Evolutionary conservation across 1,140 invertebrate genomes (phyloP).

Genomic region (Microplitis demolitor): DNA sequence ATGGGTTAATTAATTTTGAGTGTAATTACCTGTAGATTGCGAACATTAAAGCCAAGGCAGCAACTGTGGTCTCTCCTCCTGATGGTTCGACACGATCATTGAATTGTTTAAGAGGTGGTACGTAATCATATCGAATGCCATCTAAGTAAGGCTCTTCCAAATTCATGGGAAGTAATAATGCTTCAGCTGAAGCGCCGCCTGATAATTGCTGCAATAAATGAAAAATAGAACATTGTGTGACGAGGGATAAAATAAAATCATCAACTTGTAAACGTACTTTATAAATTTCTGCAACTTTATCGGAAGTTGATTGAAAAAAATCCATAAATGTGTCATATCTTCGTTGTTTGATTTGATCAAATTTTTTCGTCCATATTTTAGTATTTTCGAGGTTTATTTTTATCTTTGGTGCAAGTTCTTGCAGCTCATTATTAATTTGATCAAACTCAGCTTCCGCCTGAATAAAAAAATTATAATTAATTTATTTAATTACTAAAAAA

Average conservation of each 20-base stretch:
- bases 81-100: conserved; percentile 85
- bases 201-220: conserved; percentile 75
- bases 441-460: background rate
- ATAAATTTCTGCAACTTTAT: conserved; percentile 93
- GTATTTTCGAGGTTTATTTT: conserved; percentile 47
- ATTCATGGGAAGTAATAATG: conserved; percentile 94
- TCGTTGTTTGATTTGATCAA: background rate
- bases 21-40: conserved; percentile 86
- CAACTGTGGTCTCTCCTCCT: conserved; percentile 99
- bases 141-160: conserved; percentile 97
- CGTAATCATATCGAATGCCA: conserved; percentile 97
- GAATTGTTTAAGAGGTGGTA: conserved; percentile 95
- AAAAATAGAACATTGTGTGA: background rate
- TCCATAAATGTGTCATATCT: background rate
- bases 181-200: conserved; percentile 95
- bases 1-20: background rate
- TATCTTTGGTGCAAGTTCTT: conserved; percentile 75
- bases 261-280: conserved; percentile 66
- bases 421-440: conserved; percentile 83
- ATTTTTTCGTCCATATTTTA: background rate
- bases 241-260: no score
- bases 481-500: background rate
- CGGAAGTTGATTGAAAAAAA: conserved; percentile 75
- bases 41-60: conserved; percentile 93
- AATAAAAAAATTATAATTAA: background rate